phyloP scores from a whole-genome alignment of 2,113 vertebrate genomes.

The Lichenostomus cassidix region DNA sequence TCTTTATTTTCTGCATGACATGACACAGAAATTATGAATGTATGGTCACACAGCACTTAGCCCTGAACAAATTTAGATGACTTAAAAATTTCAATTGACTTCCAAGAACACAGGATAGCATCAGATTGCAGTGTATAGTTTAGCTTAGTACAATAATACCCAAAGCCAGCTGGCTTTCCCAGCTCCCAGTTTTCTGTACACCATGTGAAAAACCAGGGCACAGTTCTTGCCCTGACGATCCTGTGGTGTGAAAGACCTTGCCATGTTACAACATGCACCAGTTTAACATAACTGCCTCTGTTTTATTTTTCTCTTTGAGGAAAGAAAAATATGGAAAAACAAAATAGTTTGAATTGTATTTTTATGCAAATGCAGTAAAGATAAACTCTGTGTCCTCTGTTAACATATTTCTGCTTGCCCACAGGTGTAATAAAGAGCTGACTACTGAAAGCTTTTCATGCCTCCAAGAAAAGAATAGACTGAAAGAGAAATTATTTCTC shows the following conservation, averaged over 20 bases:
- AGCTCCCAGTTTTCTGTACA: not conserved
- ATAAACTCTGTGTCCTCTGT: constrained; percentile 18
- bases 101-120: not conserved
- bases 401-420: not conserved
- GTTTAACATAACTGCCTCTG: not conserved
- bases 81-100: not conserved
- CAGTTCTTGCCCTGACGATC: not conserved
- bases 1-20: not conserved
- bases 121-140: not conserved
- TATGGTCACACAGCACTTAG: not conserved
- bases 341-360: constrained; percentile 41
- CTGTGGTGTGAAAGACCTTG: not conserved
- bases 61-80: not conserved
- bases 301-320: not conserved
- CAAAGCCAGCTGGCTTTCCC: not conserved
- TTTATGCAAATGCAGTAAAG: constrained; percentile 60
- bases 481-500: constrained; percentile 54
- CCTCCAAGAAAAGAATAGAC: not conserved
- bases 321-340: not conserved
- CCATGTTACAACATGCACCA: not conserved
- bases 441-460: constrained; percentile 14
- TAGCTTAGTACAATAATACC: not conserved
- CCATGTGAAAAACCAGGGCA: not conserved
- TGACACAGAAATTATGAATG: not conserved
- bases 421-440: not conserved